Base-by-base conservation (phyloP, 1,140 invertebrate species). In the Drosophila santomea region DNA sequence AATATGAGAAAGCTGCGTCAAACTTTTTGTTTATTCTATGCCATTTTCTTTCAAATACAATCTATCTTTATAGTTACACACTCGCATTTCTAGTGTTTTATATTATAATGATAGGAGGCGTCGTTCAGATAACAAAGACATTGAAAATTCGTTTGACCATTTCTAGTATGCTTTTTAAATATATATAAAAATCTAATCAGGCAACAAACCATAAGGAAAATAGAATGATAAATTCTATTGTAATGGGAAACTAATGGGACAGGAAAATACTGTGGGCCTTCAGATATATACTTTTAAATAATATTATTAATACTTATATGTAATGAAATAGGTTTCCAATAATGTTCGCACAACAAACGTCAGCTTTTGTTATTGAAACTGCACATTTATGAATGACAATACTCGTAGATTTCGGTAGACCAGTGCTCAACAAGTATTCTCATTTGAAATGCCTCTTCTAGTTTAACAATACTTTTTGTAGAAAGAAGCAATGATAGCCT, bases 61-160 rank as follows among this genome's bases (percentile, higher is more conserved):
- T 60, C 39, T 28, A 25, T 57, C 20, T 74, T 44, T 15, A 56
- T 45, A 41, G 47, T 28, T 11, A 14, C 36, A 52, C 12, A 17
- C 55, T 74, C 6, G 8, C 8, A 15, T 38, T 54, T 48, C 11
- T 32, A 25, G n/a, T n/a, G 7, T 39, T 20, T n/a, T 3, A 25
- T 47, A 25, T 17, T n/a, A 67, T 15, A 67, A 28, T 45, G 17
- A 32, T 32, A 10, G 17, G 55, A 20, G 45, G 45, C n/a, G 43
- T 43, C 20, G 61, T 60, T 60, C 3, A 35, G 58, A 60, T 60
- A 60, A 38, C 45, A 15, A 28, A 10, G 12, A 4, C 45, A 48
- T 48, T n/a, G 14, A 35, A 51, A 51, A 51, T 17, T 15, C 2
- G 25, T 15, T 7, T 44, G 17, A 14, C 7, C 12, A 39, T 20